Conservation (phyloP, 2,797 vertebrate genomes). For the Peromyscus eremicus region DNA sequence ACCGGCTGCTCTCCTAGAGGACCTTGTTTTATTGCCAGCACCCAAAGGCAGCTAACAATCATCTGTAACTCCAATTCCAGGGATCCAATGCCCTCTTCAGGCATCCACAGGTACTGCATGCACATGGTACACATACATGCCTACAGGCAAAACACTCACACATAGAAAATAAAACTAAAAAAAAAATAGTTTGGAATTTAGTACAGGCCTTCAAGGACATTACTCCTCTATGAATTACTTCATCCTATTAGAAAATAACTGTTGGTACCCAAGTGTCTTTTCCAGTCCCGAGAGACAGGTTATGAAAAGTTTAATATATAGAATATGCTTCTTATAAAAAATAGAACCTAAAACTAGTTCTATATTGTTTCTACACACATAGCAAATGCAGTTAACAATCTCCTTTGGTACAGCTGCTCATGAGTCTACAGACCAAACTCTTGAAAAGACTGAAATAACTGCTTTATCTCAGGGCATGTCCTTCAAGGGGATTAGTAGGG, state of each 20-base stretch:
- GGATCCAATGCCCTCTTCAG: not conserved
- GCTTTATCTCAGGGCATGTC: not conserved
- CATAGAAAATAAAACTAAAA: not conserved
- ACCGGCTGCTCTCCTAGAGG: not conserved
- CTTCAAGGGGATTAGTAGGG: not conserved
- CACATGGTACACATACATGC: too few species aligned
- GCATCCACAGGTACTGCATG: too few species aligned
- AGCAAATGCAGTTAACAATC: not conserved
- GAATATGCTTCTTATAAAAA: not conserved
- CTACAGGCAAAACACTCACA: not conserved
- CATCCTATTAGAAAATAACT: not conserved
- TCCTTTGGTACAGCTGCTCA: not conserved
- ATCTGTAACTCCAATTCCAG: too few species aligned
- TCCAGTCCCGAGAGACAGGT: not conserved
- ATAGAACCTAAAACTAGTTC: not conserved
- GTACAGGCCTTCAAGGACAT: not conserved
- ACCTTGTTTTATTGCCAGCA: not conserved
- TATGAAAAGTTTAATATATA: not conserved
- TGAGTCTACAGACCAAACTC: not conserved
- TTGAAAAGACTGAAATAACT: not conserved
- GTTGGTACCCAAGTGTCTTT: not conserved
- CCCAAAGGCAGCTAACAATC: not conserved
- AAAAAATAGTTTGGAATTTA: constrained; percentile 12
- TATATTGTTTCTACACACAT: not conserved
- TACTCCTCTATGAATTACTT: constrained; percentile 38